Conservation (phyloP, 1,140 invertebrate species). For the Hyphantria cunea region DNA sequence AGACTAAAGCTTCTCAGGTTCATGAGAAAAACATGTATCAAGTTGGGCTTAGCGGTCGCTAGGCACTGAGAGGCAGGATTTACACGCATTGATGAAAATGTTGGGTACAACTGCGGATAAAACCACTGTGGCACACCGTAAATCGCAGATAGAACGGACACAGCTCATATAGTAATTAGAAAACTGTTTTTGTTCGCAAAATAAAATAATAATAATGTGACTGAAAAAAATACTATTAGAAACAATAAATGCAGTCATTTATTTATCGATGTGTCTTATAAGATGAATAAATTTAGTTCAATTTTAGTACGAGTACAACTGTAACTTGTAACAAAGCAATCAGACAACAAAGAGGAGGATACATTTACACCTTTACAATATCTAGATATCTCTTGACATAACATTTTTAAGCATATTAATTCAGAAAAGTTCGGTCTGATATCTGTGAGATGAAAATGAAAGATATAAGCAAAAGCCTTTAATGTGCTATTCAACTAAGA, state of each 20-base stretch:
- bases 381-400: too few species aligned
- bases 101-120: conserved; percentile 33
- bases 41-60: conserved; percentile 28
- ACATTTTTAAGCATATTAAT: background rate
- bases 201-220: conserved; percentile 36
- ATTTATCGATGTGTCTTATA: too few species aligned
- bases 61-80: conserved; percentile 29
- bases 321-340: too few species aligned
- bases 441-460: conserved; percentile 43
- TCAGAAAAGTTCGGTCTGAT: conserved; percentile 38
- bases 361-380: too few species aligned
- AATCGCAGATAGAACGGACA: conserved; percentile 17
- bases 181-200: conserved; percentile 29
- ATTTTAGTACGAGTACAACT: too few species aligned
- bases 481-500: too few species aligned
- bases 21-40: background rate
- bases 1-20: too few species aligned
- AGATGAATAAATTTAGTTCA: too few species aligned
- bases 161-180: conserved; percentile 38
- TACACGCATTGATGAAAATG: conserved; percentile 32
- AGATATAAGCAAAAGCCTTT: conserved; percentile 42
- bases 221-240: background rate
- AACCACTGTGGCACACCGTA: conserved; percentile 35
- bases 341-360: background rate
- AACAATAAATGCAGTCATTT: background rate